Base-by-base conservation (phyloP, 2,113 vertebrate species). In the Rhea pennata region DNA sequence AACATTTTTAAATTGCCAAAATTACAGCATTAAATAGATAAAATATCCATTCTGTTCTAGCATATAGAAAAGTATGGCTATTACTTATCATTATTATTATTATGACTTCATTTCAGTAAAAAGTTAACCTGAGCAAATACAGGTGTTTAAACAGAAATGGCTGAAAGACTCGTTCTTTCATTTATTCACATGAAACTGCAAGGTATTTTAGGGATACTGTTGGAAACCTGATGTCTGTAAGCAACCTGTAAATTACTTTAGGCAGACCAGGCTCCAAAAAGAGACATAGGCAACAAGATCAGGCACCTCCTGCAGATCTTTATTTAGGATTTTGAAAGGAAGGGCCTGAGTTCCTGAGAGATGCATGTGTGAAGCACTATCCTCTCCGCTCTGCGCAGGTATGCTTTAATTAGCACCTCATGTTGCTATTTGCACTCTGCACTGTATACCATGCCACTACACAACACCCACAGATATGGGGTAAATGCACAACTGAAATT, bases 1-100 rank as follows among this genome's bases (percentile, higher is more conserved):
- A 92, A 72, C 29, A 73, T 89, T 76, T 51, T 87, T 62, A 86
- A 91, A 92, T 53, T 46, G 44, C 44, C 44, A 19, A 62, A 72
- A 76, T 69, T 50, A 48, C 33, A 83, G 5, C 27, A 66, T 86
- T 82, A 83, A 15, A 33, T 70, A 82, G 17, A 92, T 5, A 74
- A 87, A 92, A 79, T 61, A 7, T 65, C 19, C 10, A 22, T 66
- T 92, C 29, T 84, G 15, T 75, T 7, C 33, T 33, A 22, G 26
- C 48, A 82, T 77, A 62, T 87, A 21, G n/a, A 82, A 86, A 76
- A 79, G 56, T 48, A 56, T 10, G 2, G 7, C 71, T 89, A 79
- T 73, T 83, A 62, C 5, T n/a, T 70, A 42, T 36, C 46, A 36
- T 36, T 44, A 24, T 56, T 26, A 75, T 87, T 61, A 51, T 50